Base-by-base conservation (phyloP, 2,888 invertebrate species). In the Sthenelais limicola region DNA sequence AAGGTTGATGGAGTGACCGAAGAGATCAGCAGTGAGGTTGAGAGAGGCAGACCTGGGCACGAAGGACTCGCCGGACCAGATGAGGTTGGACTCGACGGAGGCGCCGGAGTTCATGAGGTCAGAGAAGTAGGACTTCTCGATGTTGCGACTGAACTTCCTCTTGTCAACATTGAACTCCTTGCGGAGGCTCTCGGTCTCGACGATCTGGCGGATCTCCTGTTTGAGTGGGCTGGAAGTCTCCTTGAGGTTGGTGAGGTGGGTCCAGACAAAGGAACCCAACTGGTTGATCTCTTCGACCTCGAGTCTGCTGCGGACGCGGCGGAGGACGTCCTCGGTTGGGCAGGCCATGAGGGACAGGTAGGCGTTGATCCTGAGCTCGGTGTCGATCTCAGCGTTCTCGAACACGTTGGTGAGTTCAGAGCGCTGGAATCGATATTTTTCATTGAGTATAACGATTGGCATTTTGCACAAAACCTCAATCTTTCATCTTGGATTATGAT, bases 251-350 rank as follows among this genome's bases (percentile, higher is more conserved):
- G 92, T 93, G 62, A 98, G 89, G 87, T 97, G 96, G 68, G 95
- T 95, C 96, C 96, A 97, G 3, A 98, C 94, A 88, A 95, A 98
- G 4, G 97, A 95, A 15, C 95, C 96, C 35, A 97, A 96, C 74
- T 79, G 79, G 77, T 86, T 85, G 62, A 81, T 80, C 68, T 82
- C 76, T 73, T 86, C 86, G 1, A 68, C 76, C 68, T 79, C 76
- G 28, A 85, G 79, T 26, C 69, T 32, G 18, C 30, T n/a, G 43
- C 49, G 56, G 49, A 79, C 54, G n/a, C 33, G 35, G 49, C 30
- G 3, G 32, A 73, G 33, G 54, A 73, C 21, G 58, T 92, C 90
- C 78, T 94, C 92, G 79, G 92, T 92, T 0, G 96, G 96, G 85
- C 97, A 98, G 71, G 91, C 91, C 94, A 97, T 97, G 3, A 94